A percentile compares a stretch with the other conserved stretches of the same genome.
phyloP scores from a whole-genome alignment of 1,140 invertebrate species.

The Drosophila persimilis region DNA sequence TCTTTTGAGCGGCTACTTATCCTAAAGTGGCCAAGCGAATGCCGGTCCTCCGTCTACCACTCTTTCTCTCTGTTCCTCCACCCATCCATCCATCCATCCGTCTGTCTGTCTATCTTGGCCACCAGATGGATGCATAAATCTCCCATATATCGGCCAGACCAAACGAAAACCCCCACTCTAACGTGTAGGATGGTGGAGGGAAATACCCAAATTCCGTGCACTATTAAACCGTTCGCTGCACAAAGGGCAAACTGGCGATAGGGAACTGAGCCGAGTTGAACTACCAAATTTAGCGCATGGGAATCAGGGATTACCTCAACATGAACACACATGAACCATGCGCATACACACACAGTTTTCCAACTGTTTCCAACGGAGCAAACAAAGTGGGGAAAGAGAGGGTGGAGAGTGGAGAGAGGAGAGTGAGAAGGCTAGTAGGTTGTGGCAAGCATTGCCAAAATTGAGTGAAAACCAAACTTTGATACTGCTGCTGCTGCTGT shows the following conservation, averaged over 20 bases:
- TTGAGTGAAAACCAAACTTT: constrained; percentile 77
- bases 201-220: constrained; percentile 32
- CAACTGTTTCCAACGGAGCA: constrained; percentile 30
- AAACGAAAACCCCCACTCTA: constrained; percentile 16
- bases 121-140: constrained; percentile 69
- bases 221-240: constrained; percentile 41
- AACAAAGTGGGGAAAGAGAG: not conserved
- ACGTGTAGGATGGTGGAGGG: not conserved
- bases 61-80: too few species aligned
- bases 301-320: constrained; percentile 70
- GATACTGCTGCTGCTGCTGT: constrained; percentile 49
- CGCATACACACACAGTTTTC: constrained; percentile 23
- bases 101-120: constrained; percentile 37
- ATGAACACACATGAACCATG: constrained; percentile 18
- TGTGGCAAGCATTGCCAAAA: constrained; percentile 55
- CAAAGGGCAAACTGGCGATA: constrained; percentile 28
- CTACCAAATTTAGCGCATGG: constrained; percentile 66
- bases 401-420: constrained; percentile 1
- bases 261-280: constrained; percentile 47
- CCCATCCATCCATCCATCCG: constrained; percentile 16
- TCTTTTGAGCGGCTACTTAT: constrained; percentile 71
- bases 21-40: constrained; percentile 11
- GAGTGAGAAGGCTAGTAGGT: constrained; percentile 17
- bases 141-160: constrained; percentile 59
- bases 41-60: too few species aligned